Base-by-base conservation (phyloP, 2,888 invertebrate species). In the Heliconius erato region DNA sequence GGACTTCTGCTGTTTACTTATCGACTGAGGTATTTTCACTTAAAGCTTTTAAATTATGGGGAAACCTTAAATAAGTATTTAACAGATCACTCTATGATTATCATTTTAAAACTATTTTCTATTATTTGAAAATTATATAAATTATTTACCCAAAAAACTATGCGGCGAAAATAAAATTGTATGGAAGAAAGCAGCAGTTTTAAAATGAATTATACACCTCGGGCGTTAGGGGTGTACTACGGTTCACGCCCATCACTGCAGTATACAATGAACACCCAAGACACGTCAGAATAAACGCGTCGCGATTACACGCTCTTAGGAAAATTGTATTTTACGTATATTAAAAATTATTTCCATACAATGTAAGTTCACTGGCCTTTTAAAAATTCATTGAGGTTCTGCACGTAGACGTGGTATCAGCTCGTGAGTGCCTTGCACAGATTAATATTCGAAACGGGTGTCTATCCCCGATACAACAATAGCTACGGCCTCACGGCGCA, bases 361-460 rank as follows among this genome's bases (percentile, higher is more conserved):
- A 89, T 88, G 85, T 88, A 88, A 89, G 94, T 92, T 95, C 94
- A 94, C 91, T 89, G 94, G 86, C 92, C 94, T 91, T 89, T 90
- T 89, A 90, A 89, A 90, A 88, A 89, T 87, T 90, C 88, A 89
- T 87, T 84, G 86, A 87, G 88, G 89, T 88, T 89, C 90, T 88
- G 88, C 89, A 89, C 87, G 89, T 87, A 87, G 85, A 85, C 90
- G 86, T 86, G 88, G 89, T 89, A 89, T 89, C 89, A 91, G 78
- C 81, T 89, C 89, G 88, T 90, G 88, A 90, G 87, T 90, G 90
- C 91, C 93, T 91, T 92, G 90, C 86, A 92, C 91, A 92, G 93
- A 95, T 96, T 95, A 96, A 95, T 96, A 96, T 96, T 95, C 95
- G 89, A 89, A 87, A 90, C 94, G 92, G 88, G 94, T 91, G 92